Percentiles rank a stretch among this genome's conserved stretches.
Conservation (phyloP, 2,888 invertebrate genomes). For the Apeira syringaria region DNA sequence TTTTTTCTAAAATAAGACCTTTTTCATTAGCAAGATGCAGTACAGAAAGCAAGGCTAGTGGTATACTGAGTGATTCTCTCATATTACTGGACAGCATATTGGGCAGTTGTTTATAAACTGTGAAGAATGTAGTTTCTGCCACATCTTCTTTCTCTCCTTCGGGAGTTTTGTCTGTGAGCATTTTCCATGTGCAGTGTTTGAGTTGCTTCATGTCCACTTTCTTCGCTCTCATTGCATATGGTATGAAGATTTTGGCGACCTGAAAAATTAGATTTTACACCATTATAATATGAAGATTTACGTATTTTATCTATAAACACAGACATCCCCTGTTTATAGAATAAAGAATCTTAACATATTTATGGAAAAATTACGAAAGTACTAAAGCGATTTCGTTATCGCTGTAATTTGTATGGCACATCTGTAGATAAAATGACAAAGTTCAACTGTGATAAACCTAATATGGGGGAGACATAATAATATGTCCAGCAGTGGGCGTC, state of each 20-base stretch:
- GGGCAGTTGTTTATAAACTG: slow-evolving; percentile 84
- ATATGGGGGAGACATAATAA: no score
- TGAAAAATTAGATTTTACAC: no score
- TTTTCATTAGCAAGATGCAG: slow-evolving; percentile 94
- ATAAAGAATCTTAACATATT: no score
- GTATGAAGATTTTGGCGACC: slow-evolving; percentile 89
- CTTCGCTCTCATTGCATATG: slow-evolving; percentile 92
- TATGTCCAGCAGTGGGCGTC: no score
- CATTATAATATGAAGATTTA: no score
- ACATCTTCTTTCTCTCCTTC: slow-evolving; percentile 61
- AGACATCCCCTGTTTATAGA: no score
- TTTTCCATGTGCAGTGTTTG: slow-evolving; percentile 89
- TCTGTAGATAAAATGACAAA: no score
- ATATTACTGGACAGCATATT: slow-evolving; percentile 82
- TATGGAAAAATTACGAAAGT: no score
- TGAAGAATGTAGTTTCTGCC: slow-evolving; percentile 76
- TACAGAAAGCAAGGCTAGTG: slow-evolving; percentile 91
- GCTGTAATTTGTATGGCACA: no score
- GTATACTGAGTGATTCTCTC: slow-evolving; percentile 89
- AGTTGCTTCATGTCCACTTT: slow-evolving; percentile 93
- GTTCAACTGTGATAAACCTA: no score
- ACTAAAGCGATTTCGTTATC: no score
- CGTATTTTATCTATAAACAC: no score
- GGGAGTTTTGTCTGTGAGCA: slow-evolving; percentile 72
- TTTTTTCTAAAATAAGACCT: slow-evolving; percentile 81